A percentile compares a stretch with the other conserved stretches of the same genome.
Conservation (phyloP, 2,113 vertebrate genomes). For the Mesocricetus auratus region DNA sequence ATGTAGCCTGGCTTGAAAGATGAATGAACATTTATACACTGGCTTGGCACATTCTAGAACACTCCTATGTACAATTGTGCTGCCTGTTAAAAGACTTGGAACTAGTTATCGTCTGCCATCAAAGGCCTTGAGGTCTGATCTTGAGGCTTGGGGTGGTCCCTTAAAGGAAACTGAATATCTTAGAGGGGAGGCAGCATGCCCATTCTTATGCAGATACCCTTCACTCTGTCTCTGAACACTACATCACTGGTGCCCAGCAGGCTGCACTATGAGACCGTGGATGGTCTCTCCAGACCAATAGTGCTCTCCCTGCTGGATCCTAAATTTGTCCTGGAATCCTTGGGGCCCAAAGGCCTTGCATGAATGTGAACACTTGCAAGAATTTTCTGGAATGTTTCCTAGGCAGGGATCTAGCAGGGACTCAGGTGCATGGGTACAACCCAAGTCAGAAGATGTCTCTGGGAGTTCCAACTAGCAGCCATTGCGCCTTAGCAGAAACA, state of each 20-base stretch:
- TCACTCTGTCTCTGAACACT: not conserved
- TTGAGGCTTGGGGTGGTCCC: not conserved
- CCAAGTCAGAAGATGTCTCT: not conserved
- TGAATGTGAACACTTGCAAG: not conserved
- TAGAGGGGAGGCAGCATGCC: not conserved
- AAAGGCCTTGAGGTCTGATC: not conserved
- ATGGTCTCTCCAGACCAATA: not conserved
- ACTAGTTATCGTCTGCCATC: not conserved
- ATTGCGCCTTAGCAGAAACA: not conserved
- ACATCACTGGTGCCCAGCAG: slow-evolving; percentile 41
- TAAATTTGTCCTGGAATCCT: not conserved
- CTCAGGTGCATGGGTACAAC: not conserved
- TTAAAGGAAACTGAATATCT: not conserved
- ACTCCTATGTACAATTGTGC: not conserved
- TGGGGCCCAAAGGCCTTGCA: not conserved
- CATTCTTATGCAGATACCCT: too few species aligned
- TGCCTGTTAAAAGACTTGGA: not conserved
- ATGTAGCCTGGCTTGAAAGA: not conserved
- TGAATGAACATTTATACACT: not conserved
- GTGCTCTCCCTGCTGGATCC: not conserved
- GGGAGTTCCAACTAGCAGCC: not conserved
- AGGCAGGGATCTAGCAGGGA: not conserved
- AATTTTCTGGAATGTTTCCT: not conserved
- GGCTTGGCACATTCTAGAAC: slow-evolving; percentile 1
- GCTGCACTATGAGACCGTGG: slow-evolving; percentile 61